Base-by-base conservation (phyloP, 2,797 vertebrate species). In the Cichlasoma orientale region DNA sequence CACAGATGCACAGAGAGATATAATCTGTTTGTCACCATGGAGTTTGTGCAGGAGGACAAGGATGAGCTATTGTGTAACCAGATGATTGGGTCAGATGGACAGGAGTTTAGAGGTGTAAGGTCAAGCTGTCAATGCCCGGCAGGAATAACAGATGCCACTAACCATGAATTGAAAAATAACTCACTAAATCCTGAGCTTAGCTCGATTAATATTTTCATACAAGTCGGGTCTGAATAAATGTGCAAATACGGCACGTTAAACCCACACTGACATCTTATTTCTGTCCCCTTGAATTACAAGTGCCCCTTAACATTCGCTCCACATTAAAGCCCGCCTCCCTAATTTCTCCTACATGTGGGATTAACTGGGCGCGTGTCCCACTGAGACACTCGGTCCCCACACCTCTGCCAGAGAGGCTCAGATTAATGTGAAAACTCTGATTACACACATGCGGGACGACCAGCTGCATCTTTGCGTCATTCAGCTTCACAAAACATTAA, bases 391-490 rank as follows among this genome's bases (percentile, higher is more conserved):
- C 21, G 57, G 21, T 57, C 31, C 77, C 74, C 82, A 86, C 86
- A 92, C 85, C 85, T 88, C 89, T 75, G 84, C 83, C 90, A 84
- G 66, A 68, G 10, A 58, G 72, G 23, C 54, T 82, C 79, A 79
- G 86, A 91, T 90, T 88, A 91, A 85, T 73, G 57, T n/a, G 69
- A 77, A 78, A 59, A 86, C 57, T 74, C 74, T 47, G 82, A 84
- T 82, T 83, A 81, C 82, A 74, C 77, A 82, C 83, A 78, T 8
- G 23, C 47, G 27, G 36, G 56, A 27, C 12, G 12, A 57, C 33
- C 27, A 31, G 77, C 27, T 69, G 82, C 90, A 86, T 82, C 55
- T 83, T 56, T 80, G 69, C 85, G 25, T 92, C 86, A 92, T 74
- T 56, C 18, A 82, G 84, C 53, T 84, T 85, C 44, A 81, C 31